These are phyloP conservation scores for Patella depressa DNA, from an alignment of 2,888 invertebrate genomes.

Conservation along the genomic window DNA sequence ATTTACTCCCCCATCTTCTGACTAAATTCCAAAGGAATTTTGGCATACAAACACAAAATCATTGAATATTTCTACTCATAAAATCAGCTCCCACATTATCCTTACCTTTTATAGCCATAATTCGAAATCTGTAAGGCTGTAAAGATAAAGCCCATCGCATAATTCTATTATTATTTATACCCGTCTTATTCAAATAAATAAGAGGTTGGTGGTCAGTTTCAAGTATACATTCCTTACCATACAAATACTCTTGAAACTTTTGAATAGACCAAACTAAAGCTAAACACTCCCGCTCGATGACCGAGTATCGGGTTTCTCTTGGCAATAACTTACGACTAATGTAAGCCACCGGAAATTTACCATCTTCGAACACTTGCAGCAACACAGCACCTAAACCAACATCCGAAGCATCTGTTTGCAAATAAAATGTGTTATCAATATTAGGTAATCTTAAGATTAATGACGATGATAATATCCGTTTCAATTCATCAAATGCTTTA, in stretches of 20 bases:
- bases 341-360: slow-evolving; percentile 40
- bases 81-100: not conserved
- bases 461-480: slow-evolving; percentile 15
- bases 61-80: too few relatives aligned
- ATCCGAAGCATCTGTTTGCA: slow-evolving; percentile 42
- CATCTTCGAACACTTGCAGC: slow-evolving; percentile 29
- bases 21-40: too few relatives aligned
- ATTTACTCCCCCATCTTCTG: too few relatives aligned
- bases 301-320: slow-evolving; percentile 30
- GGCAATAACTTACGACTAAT: slow-evolving; percentile 37
- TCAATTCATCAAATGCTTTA: slow-evolving; percentile 32
- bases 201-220: slow-evolving; percentile 1
- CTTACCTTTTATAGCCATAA: not conserved
- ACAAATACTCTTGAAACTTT: not conserved
- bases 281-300: slow-evolving; percentile 1
- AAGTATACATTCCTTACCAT: not conserved
- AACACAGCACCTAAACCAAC: slow-evolving; percentile 46
- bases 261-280: slow-evolving; percentile 13
- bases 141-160: not conserved
- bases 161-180: not conserved
- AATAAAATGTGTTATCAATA: slow-evolving; percentile 26
- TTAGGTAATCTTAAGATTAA: slow-evolving; percentile 40
- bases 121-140: not conserved
- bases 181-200: not conserved
- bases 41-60: too few relatives aligned